Evolutionary conservation across 2,113 vertebrate genomes (phyloP), one percentile per base, ranked within the genome.

Genomic region (Tapirus terrestris): DNA sequence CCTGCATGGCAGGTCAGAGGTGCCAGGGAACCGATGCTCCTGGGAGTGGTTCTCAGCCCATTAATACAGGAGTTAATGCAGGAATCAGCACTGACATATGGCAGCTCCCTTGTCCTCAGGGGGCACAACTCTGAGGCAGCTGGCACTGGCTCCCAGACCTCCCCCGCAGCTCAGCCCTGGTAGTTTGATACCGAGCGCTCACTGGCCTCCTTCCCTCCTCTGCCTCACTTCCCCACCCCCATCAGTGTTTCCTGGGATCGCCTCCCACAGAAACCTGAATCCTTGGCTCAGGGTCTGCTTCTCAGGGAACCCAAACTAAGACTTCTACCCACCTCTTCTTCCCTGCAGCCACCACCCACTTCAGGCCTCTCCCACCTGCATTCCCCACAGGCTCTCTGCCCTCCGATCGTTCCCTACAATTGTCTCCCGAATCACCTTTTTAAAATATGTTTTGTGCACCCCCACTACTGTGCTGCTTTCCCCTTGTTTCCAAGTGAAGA

Each of bases 51-150:
- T 31, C 53, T 73, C n/a, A 33, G 60, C 29, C 68, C 27, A 0
- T 67, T 31, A 18, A 31, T 31, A 11, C 0, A n/a, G 51, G 43
- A 79, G 0, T 67, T 25, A 21, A 31, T 31, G 8, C 0, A n/a
- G 43, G 43, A 83, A 48, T 4, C 18, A 60, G 16, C n/a, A 33
- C 18, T 72, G 51, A 65, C 20, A 13, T 29, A 2, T 4, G 27
- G 21, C 3, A 9, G 60, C 18, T 33, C 29, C 85, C 33, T 60
- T 2, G 4, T 58, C 29, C 5, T 56, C 29, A 11, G 31, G 43
- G 27, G 51, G 20, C 60, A 39, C 21, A 1, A 43, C 51, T 60
- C 79, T 33, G 61, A 33, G 29, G 6, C 6, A 0, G 3, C 31
- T n/a, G 20, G 53, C 25, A 2, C 92, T 1, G 33, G n/a, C 21